Evolutionary conservation across 2,797 vertebrate species (phyloP).

Genomic region (Tauraco hartlaubi): DNA sequence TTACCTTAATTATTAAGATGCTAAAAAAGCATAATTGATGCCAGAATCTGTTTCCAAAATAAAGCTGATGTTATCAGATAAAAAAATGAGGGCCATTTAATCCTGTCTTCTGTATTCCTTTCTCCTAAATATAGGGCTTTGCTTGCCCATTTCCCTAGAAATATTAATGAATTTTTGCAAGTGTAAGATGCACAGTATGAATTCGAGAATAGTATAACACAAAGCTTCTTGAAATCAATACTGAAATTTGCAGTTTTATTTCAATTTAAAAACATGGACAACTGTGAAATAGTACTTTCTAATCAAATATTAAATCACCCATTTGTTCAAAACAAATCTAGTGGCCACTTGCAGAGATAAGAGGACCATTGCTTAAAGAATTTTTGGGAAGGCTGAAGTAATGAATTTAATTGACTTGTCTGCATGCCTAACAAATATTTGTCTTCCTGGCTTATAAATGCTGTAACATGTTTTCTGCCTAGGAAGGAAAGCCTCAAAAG

Average conservation of each 20-base stretch:
- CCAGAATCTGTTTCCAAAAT: not conserved
- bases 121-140: not conserved
- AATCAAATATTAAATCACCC: not conserved
- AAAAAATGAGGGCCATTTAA: not conserved
- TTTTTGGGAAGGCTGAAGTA: not conserved
- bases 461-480: not conserved
- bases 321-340: slow-evolving; percentile 6
- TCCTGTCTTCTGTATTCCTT: not conserved
- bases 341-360: not conserved
- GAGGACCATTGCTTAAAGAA: not conserved
- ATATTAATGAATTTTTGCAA: not conserved
- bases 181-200: not conserved
- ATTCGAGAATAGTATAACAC: not conserved
- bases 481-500: not conserved
- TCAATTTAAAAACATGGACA: not conserved
- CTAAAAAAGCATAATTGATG: not conserved
- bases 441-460: not conserved
- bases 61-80: not conserved
- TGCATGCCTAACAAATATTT: not conserved
- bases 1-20: not conserved
- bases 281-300: not conserved
- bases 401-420: not conserved
- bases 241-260: not conserved
- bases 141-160: not conserved
- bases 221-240: slow-evolving; percentile 9